Conservation (phyloP, 2,888 invertebrate species). For the Oxytorus armatus region DNA sequence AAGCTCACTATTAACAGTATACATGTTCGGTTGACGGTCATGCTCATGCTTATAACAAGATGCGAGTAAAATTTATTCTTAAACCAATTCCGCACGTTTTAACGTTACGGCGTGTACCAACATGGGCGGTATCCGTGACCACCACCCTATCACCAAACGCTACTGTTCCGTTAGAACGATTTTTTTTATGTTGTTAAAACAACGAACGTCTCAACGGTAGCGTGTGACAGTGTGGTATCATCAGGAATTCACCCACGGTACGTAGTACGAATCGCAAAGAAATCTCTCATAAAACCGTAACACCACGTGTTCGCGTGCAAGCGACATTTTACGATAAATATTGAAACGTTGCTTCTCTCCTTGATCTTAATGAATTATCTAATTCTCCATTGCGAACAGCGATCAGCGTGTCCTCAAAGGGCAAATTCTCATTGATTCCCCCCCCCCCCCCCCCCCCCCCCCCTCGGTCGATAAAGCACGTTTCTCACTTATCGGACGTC, state of each 20-base stretch:
- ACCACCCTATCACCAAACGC: not conserved
- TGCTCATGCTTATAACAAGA: slow-evolving; percentile 44
- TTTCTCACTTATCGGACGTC: too few species aligned
- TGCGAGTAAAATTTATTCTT: slow-evolving; percentile 24
- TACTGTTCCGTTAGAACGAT: not conserved
- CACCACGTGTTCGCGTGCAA: too few species aligned
- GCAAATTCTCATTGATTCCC: too few species aligned
- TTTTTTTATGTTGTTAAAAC: not conserved
- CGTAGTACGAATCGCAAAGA: not conserved
- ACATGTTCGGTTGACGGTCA: slow-evolving; percentile 73
- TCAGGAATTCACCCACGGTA: slow-evolving; percentile 2
- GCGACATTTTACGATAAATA: too few species aligned
- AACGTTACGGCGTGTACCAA: not conserved
- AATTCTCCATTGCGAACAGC: too few species aligned
- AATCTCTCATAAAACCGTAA: too few species aligned
- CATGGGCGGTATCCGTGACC: not conserved
- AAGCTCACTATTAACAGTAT: slow-evolving; percentile 85
- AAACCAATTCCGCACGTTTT: slow-evolving; percentile 2
- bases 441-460: too few species aligned
- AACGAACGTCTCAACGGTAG: not conserved
- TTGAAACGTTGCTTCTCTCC: too few species aligned
- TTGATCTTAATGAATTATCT: too few species aligned
- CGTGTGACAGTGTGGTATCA: not conserved
- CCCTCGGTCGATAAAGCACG: too few species aligned
- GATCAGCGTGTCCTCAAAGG: too few species aligned